Evolutionary conservation across 2,888 invertebrate genomes (phyloP).

Genomic region (Metopia argyrocephala): DNA sequence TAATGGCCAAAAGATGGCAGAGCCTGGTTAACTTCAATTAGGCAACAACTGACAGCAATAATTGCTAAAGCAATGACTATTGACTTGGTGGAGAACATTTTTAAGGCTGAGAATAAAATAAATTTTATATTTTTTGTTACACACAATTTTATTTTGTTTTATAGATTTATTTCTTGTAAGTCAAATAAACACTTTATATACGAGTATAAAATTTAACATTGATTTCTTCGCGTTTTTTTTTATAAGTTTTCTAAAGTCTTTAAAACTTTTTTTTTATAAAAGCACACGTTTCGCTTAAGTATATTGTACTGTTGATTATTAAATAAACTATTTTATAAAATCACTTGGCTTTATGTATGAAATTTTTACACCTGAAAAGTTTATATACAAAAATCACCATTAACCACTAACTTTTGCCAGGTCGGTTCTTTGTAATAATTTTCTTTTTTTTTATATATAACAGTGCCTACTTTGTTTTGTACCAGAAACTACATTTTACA

Average conservation of each 20-base stretch:
- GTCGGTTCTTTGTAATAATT: slow-evolving; percentile 36
- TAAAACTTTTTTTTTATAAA: not conserved
- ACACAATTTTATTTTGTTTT: not conserved
- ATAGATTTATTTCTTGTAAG: slow-evolving; percentile 3
- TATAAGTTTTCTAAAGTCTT: not conserved
- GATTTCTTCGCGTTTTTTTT: not conserved
- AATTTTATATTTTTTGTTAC: not conserved
- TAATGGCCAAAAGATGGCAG: slow-evolving; percentile 75
- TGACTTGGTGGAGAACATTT: slow-evolving; percentile 67
- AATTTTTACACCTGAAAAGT: not conserved
- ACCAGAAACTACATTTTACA: slow-evolving; percentile 9
- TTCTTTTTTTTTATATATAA: not conserved
- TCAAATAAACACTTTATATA: slow-evolving; percentile 18
- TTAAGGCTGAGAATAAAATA: slow-evolving; percentile 46
- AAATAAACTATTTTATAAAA: slow-evolving; percentile 40
- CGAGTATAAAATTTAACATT: not conserved
- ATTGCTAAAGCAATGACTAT: slow-evolving; percentile 67
- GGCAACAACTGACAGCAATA: slow-evolving; percentile 65
- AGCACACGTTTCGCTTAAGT: slow-evolving; percentile 27
- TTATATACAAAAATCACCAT: slow-evolving; percentile 5
- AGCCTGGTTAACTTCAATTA: slow-evolving; percentile 67
- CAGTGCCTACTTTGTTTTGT: not conserved
- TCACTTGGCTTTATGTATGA: slow-evolving; percentile 49
- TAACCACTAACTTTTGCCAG: not conserved
- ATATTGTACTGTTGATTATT: slow-evolving; percentile 34